Percentiles rank a stretch among this genome's conserved stretches.
phyloP scores from a whole-genome alignment of 2,797 vertebrate species.

The Darevskia nairensis region DNA sequence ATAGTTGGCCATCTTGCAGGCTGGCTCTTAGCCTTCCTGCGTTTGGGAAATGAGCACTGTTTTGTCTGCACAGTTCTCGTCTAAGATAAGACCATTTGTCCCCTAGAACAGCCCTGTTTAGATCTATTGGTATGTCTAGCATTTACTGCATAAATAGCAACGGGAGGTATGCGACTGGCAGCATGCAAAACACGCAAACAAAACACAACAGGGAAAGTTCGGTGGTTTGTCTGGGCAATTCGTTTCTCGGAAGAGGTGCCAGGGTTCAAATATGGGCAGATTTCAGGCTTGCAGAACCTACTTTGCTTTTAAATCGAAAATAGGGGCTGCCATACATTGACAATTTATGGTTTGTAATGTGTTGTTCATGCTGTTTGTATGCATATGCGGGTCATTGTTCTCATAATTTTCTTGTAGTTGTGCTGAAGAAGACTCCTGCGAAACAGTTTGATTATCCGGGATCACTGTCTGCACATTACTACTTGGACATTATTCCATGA shows the following conservation, averaged over 20 bases:
- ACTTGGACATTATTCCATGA: too few species aligned
- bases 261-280: not conserved
- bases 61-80: not conserved
- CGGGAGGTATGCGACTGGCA: not conserved
- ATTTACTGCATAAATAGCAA: slow-evolving; percentile 5
- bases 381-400: too few species aligned
- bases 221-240: not conserved
- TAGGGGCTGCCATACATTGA: too few species aligned
- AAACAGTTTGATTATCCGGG: too few species aligned
- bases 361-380: too few species aligned
- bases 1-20: not conserved
- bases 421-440: too few species aligned
- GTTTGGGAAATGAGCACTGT: not conserved
- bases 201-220: not conserved
- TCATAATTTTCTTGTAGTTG: too few species aligned
- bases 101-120: not conserved
- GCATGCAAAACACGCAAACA: not conserved
- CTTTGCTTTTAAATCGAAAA: not conserved
- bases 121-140: slow-evolving; percentile 2
- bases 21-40: not conserved
- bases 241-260: not conserved
- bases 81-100: not conserved
- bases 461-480: too few species aligned
- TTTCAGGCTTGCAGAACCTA: not conserved
- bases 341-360: too few species aligned